Percentiles rank a stretch among this genome's conserved stretches.
These are phyloP conservation scores for Pedetes capensis DNA, from an alignment of 2,113 vertebrate genomes.

Conservation along the genomic window DNA sequence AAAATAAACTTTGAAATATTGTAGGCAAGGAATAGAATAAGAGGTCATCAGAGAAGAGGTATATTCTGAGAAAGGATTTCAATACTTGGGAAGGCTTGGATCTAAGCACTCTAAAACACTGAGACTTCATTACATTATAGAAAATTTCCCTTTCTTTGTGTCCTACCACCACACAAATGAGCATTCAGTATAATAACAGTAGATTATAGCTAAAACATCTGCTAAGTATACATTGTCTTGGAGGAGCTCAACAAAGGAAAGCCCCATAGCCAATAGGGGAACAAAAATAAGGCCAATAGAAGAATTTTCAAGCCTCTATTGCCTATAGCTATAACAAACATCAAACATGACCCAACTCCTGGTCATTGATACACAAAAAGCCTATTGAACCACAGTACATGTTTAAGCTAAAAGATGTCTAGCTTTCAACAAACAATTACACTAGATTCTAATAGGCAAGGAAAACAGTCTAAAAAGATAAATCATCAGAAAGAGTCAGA, in stretches of 20 bases:
- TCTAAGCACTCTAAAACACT: not conserved
- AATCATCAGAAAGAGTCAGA: not conserved
- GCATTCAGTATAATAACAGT: too few relatives aligned
- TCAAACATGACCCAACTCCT: not conserved
- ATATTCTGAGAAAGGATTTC: not conserved
- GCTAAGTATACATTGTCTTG: not conserved
- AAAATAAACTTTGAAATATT: not conserved
- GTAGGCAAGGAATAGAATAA: not conserved
- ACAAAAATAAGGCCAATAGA: not conserved
- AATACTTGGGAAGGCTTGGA: not conserved
- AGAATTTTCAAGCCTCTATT: not conserved
- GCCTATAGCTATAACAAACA: not conserved
- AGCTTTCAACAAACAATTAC: not conserved
- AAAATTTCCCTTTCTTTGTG: not conserved
- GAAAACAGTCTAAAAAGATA: not conserved
- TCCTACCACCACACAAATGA: not conserved
- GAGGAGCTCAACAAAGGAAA: not conserved
- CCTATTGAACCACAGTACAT: not conserved
- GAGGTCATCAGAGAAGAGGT: not conserved
- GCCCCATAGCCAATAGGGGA: not conserved
- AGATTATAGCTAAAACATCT: not conserved
- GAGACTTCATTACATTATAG: not conserved
- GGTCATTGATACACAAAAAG: not conserved
- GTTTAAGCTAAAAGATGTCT: not conserved
- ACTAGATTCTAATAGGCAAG: not conserved